Conservation (phyloP, 2,888 invertebrate genomes). For the Brachylomia viminalis region DNA sequence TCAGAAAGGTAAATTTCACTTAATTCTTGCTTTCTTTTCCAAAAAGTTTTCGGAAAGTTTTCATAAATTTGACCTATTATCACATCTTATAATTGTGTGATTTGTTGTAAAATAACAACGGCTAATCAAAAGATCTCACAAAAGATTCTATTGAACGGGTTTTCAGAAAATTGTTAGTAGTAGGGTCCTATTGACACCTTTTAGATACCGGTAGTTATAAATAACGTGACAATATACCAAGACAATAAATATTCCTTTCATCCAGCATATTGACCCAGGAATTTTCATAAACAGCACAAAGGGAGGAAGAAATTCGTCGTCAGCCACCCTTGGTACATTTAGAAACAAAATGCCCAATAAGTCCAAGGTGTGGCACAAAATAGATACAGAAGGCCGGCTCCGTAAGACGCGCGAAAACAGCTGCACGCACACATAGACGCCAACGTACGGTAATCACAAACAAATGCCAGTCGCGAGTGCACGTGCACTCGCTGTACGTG, state of each 20-base stretch:
- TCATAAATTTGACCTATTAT: not conserved
- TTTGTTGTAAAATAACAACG: not conserved
- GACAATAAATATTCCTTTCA: slow-evolving; percentile 20
- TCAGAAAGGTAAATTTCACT: too few relatives aligned
- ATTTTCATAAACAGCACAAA: slow-evolving; percentile 47
- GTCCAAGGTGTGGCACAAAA: not conserved
- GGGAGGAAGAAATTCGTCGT: slow-evolving; percentile 12
- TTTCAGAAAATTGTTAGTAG: not conserved
- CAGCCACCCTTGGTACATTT: slow-evolving; percentile 33
- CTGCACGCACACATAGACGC: not conserved
- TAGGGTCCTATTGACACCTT: not conserved
- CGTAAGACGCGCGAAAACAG: not conserved
- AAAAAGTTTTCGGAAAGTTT: not conserved
- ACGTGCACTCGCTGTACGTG: not conserved
- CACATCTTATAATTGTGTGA: not conserved
- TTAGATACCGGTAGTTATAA: not conserved
- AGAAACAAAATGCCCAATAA: slow-evolving; percentile 50
- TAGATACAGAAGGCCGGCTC: slow-evolving; percentile 1
- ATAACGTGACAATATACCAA: slow-evolving; percentile 21
- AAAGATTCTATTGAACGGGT: not conserved
- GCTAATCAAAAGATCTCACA: not conserved
- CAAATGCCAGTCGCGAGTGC: not conserved
- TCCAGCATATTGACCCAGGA: slow-evolving; percentile 18
- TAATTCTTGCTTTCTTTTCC: too few relatives aligned
- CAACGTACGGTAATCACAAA: not conserved